Evolutionary conservation across 2,113 vertebrate species (phyloP), one percentile per base, ranked within the genome.

Genomic region (Paradoxurus hermaphroditus): DNA sequence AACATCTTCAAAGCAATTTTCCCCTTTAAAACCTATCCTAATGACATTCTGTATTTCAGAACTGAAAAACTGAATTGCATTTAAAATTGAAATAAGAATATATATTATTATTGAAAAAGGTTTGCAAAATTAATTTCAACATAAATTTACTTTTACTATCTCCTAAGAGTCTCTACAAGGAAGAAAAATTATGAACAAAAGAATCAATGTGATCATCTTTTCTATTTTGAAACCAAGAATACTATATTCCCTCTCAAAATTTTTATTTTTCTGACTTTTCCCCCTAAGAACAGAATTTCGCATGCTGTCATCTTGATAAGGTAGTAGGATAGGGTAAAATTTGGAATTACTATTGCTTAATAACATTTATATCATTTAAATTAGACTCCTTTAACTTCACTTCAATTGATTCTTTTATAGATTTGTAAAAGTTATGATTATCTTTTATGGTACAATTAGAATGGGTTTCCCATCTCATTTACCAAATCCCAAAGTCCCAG

Each of bases 121-220:
- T 12, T 13, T 65, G 1, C 19, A 95, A 72, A 97, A 90, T 95
- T 96, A 91, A 94, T 91, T 96, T 89, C 51, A 89, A 95, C 88
- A 72, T 19, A 85, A 39, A 96, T 11, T 88, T 95, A 89, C 53
- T 83, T 82, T 96, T 94, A 14, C 59, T 98, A 51, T 93, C 86
- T 86, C 36, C 2, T 39, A 97, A 90, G n/a, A 25, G 49, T 4
- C 8, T 84, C 62, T 39, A 46, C 15, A 95, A 14, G 4, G 14
- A 77, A 82, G 36, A 53, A 1, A 34, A 91, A 78, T 95, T 79
- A 92, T 70, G 31, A 77, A 4, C 25, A 92, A 68, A 97, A 88
- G 0, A 56, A 91, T 63, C 29, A 34, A 4, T 5, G 6, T 51
- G 56, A 59, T 59, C 56, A 59, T 56, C 34, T 97, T 7, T 12